phyloP scores from a whole-genome alignment of 2,888 invertebrate species.

The Aleiodes alternator region DNA sequence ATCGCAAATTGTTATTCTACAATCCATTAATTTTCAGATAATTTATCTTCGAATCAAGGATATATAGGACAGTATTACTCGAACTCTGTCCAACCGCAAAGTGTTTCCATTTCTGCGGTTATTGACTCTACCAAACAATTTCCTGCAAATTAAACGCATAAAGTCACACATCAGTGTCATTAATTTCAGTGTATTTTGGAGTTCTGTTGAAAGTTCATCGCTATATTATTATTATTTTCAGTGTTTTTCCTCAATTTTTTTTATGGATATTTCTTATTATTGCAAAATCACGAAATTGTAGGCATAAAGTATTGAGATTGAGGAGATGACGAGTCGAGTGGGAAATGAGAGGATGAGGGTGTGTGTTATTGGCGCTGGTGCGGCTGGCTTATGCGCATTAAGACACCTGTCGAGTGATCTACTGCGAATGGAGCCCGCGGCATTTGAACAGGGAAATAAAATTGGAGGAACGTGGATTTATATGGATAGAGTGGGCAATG shows the following conservation, averaged over 20 bases:
- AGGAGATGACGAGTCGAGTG: too few species aligned
- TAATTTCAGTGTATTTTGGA: slow-evolving; percentile 2
- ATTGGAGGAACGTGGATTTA: slow-evolving; percentile 91
- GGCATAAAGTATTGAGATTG: neutral
- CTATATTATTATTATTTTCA: too few species aligned
- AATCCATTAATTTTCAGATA: neutral
- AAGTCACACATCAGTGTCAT: neutral
- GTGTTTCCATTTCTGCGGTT: neutral
- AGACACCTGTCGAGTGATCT: slow-evolving; percentile 78
- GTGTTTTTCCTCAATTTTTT: neutral
- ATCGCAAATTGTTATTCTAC: too few species aligned
- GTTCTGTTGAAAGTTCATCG: neutral
- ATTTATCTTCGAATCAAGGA: slow-evolving; percentile 19
- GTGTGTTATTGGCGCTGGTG: slow-evolving; percentile 86
- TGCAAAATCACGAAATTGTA: neutral
- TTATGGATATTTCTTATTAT: too few species aligned
- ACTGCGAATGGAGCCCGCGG: slow-evolving; percentile 77
- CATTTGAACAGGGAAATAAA: slow-evolving; percentile 82
- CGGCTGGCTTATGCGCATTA: slow-evolving; percentile 83
- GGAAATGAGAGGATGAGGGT: slow-evolving; percentile 70
- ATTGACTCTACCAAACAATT: slow-evolving; percentile 2
- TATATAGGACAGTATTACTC: neutral
- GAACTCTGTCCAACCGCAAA: neutral
- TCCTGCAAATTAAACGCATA: neutral
- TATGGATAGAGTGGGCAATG: slow-evolving; percentile 80